phyloP scores from a whole-genome alignment of 1,140 invertebrate species.

The Drosophila persimilis region DNA sequence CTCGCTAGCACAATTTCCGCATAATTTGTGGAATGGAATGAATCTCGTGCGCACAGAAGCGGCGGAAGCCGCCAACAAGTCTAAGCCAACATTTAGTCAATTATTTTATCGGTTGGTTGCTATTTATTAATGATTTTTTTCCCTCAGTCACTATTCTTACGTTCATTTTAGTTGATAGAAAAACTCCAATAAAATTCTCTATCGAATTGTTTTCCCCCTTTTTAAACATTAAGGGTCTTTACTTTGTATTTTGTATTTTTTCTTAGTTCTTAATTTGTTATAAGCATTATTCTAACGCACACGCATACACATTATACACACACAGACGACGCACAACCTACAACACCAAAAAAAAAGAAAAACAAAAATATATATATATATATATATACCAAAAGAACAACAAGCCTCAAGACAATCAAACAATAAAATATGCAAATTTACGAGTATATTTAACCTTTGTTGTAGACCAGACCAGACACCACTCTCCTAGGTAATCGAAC shows the following conservation, averaged over 20 bases:
- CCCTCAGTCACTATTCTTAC: slow-evolving; percentile 53
- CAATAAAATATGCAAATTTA: slow-evolving; percentile 33
- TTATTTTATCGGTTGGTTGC: slow-evolving; percentile 50
- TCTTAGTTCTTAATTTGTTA: background rate
- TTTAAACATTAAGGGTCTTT: background rate
- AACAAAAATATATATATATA: slow-evolving; percentile 7
- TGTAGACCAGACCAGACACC: slow-evolving; percentile 43
- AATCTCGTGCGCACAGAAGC: slow-evolving; percentile 40
- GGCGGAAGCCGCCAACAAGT: slow-evolving; percentile 28
- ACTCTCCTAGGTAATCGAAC: slow-evolving; percentile 23
- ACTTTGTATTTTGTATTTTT: background rate
- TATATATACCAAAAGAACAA: slow-evolving; percentile 12
- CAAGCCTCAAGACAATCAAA: slow-evolving; percentile 61
- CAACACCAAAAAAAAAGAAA: slow-evolving; percentile 66
- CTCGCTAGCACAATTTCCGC: slow-evolving; percentile 4
- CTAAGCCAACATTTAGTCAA: slow-evolving; percentile 64
- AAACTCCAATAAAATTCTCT: slow-evolving; percentile 60
- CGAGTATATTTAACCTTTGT: slow-evolving; percentile 39
- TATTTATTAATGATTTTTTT: slow-evolving; percentile 70
- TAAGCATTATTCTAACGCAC: slow-evolving; percentile 17
- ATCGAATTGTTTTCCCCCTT: slow-evolving; percentile 40
- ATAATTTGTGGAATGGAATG: slow-evolving; percentile 11
- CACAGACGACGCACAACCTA: slow-evolving; percentile 70
- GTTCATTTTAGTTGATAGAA: slow-evolving; percentile 37
- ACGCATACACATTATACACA: slow-evolving; percentile 33